phyloP scores from a whole-genome alignment of 1,140 invertebrate genomes.

The Schlechtendalia chinensis region DNA sequence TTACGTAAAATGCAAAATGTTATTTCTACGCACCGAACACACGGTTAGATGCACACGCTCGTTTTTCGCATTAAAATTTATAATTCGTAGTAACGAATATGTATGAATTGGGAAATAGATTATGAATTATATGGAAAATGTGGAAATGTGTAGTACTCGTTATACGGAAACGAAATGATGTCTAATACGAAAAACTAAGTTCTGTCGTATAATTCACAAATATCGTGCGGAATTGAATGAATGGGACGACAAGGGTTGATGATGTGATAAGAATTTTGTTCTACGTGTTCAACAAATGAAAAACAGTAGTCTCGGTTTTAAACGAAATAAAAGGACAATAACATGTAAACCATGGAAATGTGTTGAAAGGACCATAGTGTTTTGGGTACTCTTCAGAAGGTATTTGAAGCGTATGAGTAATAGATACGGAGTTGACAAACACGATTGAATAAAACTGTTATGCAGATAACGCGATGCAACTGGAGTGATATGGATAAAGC shows the following conservation, averaged over 20 bases:
- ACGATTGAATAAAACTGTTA: neutral
- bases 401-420: neutral
- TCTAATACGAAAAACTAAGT: too few species aligned
- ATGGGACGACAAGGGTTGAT: neutral
- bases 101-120: too few species aligned
- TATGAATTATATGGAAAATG: too few species aligned
- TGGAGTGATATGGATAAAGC: neutral
- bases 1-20: too few species aligned
- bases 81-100: too few species aligned
- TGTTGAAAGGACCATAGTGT: neutral
- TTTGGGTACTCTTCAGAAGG: neutral
- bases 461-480: neutral
- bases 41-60: too few species aligned
- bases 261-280: neutral
- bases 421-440: constrained; percentile 10
- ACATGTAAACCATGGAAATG: neutral
- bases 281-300: neutral
- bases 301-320: neutral
- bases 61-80: too few species aligned
- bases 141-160: too few species aligned
- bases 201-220: neutral
- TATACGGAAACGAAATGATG: too few species aligned
- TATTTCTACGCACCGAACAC: too few species aligned
- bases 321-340: constrained; percentile 8
- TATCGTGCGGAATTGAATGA: neutral